These are phyloP conservation scores for Caenorhabditis afra DNA, from an alignment of 2,888 invertebrate species.

Conservation along the genomic window DNA sequence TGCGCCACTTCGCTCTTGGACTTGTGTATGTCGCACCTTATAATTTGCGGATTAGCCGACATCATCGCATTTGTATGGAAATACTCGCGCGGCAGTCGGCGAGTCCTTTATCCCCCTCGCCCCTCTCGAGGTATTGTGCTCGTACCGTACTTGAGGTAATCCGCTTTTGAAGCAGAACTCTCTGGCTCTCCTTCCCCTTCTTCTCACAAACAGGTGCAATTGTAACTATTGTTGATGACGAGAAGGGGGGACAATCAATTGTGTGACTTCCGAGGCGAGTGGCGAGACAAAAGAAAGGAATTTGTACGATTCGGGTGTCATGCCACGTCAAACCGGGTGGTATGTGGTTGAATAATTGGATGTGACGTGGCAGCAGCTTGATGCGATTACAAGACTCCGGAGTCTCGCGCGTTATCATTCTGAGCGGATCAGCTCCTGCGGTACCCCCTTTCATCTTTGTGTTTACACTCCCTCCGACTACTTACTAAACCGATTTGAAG, in stretches of 20 bases:
- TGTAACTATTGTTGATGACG: not conserved
- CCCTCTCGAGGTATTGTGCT: slow-evolving; percentile 29
- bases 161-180: slow-evolving; percentile 6
- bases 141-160: slow-evolving; percentile 41
- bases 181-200: not conserved
- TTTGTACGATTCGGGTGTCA: slow-evolving; percentile 27
- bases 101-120: slow-evolving; percentile 17
- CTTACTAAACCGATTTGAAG: not conserved
- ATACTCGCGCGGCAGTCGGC: slow-evolving; percentile 36
- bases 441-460: slow-evolving; percentile 46
- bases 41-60: slow-evolving; percentile 62
- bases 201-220: slow-evolving; percentile 44
- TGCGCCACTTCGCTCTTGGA: slow-evolving; percentile 44
- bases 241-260: slow-evolving; percentile 12
- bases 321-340: slow-evolving; percentile 48
- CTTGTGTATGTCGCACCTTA: slow-evolving; percentile 58
- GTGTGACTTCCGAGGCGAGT: slow-evolving; percentile 10
- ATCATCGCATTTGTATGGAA: slow-evolving; percentile 53
- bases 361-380: slow-evolving; percentile 49
- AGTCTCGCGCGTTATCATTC: slow-evolving; percentile 31
- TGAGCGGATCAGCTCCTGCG: slow-evolving; percentile 50
- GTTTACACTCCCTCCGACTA: slow-evolving; percentile 20
- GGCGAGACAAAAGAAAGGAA: not conserved
- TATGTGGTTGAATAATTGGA: slow-evolving; percentile 43
- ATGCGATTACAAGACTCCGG: slow-evolving; percentile 42